These are phyloP conservation scores for Aradophagus sp. DNA, from an alignment of 1,140 invertebrate species.

Conservation along the genomic window DNA sequence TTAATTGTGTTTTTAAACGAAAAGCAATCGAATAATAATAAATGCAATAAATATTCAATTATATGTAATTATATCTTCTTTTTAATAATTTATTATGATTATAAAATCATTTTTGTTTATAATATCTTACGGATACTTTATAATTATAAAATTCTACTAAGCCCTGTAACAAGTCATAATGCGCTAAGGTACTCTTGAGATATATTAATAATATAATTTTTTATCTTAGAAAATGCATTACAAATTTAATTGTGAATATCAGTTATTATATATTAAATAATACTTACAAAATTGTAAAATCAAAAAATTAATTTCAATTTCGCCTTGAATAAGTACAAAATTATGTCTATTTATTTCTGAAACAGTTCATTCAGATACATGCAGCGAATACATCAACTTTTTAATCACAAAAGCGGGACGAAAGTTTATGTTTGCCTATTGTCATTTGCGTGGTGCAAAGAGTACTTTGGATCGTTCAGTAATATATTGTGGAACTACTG, in stretches of 20 bases:
- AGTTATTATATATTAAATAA: neutral
- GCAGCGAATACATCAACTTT: too few species aligned
- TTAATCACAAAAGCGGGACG: slow-evolving; percentile 12
- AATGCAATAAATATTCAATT: too few species aligned
- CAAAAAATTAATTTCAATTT: neutral
- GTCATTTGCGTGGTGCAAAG: too few species aligned
- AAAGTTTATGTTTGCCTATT: too few species aligned
- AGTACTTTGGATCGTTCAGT: too few species aligned
- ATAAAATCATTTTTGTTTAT: neutral
- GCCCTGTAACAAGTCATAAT: neutral
- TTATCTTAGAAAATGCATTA: slow-evolving; percentile 22
- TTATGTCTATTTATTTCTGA: neutral
- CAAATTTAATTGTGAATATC: slow-evolving; percentile 32
- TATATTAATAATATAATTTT: slow-evolving; percentile 1
- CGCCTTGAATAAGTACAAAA: neutral
- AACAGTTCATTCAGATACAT: too few species aligned
- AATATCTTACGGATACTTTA: neutral
- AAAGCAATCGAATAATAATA: too few species aligned
- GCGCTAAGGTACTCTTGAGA: neutral
- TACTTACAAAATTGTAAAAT: neutral
- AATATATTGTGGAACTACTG: too few species aligned
- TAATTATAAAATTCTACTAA: neutral
- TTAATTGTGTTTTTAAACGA: too few species aligned
- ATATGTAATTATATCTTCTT: too few species aligned
- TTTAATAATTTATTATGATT: neutral